These are phyloP conservation scores for Dioctria linearis DNA, from an alignment of 2,888 invertebrate species.

Conservation along the genomic window DNA sequence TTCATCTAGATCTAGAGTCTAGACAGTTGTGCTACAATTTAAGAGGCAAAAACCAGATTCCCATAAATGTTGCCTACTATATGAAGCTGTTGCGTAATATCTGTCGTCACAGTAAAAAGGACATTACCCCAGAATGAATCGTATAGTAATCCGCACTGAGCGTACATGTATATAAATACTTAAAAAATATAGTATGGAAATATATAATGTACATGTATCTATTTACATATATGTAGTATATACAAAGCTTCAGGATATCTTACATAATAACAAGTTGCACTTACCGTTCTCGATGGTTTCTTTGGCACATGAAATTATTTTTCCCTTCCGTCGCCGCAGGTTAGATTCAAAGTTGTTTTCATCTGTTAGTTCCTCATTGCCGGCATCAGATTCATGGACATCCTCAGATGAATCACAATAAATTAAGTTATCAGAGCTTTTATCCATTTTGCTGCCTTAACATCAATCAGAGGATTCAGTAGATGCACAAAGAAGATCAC, in stretches of 20 bases:
- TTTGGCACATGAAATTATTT: constrained; percentile 72
- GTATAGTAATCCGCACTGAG: background rate
- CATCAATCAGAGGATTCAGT: background rate
- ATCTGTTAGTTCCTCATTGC: constrained; percentile 66
- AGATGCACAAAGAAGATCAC: background rate
- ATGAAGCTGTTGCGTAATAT: constrained; percentile 28
- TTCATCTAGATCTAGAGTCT: background rate
- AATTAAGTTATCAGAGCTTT: constrained; percentile 67
- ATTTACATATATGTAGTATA: background rate
- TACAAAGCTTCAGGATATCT: background rate
- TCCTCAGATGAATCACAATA: constrained; percentile 64
- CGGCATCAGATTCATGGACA: constrained; percentile 67
- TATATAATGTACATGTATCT: too few relatives aligned
- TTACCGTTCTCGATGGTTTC: constrained; percentile 71
- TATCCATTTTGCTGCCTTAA: constrained; percentile 64
- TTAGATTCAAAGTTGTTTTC: constrained; percentile 70
- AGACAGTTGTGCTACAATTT: constrained; percentile 14
- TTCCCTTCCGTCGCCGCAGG: constrained; percentile 70
- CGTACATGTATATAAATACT: too few relatives aligned
- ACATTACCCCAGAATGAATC: constrained; percentile 2
- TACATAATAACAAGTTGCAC: constrained; percentile 11
- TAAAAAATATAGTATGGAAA: too few relatives aligned
- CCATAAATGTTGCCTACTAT: background rate
- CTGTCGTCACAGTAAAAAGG: constrained; percentile 13
- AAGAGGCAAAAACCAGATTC: constrained; percentile 11